Evolutionary conservation across 2,797 vertebrate species (phyloP).

Genomic region (Australoheros facetus): DNA sequence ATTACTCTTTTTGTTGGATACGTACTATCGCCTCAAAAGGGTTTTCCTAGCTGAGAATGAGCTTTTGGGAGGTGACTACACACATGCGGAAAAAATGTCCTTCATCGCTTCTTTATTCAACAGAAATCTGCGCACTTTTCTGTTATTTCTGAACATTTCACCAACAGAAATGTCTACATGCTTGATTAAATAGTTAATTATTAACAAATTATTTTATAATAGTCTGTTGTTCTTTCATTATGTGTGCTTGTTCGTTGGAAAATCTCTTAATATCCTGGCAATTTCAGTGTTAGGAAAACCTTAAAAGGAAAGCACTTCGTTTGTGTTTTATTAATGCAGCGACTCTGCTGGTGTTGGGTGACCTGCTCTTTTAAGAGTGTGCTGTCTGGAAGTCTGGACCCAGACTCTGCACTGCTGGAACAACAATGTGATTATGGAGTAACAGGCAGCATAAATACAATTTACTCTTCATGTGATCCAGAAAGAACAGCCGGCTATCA

Average conservation of each 20-base stretch:
- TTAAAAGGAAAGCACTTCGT: not conserved
- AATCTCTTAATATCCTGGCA: not conserved
- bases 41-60: not conserved
- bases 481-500: constrained; percentile 5
- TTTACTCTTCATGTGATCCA: constrained; percentile 38
- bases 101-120: not conserved
- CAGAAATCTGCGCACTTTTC: no score
- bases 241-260: not conserved
- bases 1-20: not conserved
- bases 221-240: not conserved
- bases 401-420: constrained; percentile 23
- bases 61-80: no score
- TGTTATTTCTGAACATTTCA: not conserved
- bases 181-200: not conserved
- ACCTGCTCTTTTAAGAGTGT: constrained; percentile 36
- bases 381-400: constrained; percentile 6
- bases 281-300: not conserved
- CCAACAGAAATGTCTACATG: not conserved
- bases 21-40: not conserved
- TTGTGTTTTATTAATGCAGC: constrained; percentile 17
- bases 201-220: not conserved
- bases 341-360: constrained; percentile 22
- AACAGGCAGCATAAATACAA: constrained; percentile 53
- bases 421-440: constrained; percentile 59
- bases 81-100: not conserved